These are phyloP conservation scores for Drosophila neocordata DNA, from an alignment of 1,140 invertebrate species.

Conservation along the genomic window DNA sequence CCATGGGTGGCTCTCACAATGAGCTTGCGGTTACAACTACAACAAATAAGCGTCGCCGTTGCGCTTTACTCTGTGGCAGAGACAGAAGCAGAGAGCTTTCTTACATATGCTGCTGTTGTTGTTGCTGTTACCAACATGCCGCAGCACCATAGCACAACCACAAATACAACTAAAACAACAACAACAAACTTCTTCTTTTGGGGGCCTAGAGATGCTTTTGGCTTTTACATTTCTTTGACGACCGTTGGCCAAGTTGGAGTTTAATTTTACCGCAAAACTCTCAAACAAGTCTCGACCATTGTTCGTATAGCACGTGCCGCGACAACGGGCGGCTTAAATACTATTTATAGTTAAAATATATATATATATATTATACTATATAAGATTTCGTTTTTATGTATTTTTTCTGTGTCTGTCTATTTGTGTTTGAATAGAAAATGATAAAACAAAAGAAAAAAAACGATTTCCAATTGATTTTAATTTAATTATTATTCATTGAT, in stretches of 20 bases:
- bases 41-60: not conserved
- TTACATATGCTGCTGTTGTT: not conserved
- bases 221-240: constrained; percentile 73
- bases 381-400: not conserved
- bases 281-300: constrained; percentile 76
- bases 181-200: constrained; percentile 47
- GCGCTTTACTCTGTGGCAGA: not conserved
- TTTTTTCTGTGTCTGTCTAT: not conserved
- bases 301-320: constrained; percentile 72
- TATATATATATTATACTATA: not conserved
- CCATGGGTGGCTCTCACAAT: constrained; percentile 2
- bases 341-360: constrained; percentile 3
- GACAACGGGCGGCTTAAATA: constrained; percentile 15
- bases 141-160: not conserved
- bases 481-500: not conserved
- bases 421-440: not conserved
- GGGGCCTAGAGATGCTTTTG: constrained; percentile 39
- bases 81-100: constrained; percentile 2
- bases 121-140: constrained; percentile 12
- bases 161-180: not conserved
- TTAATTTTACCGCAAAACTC: constrained; percentile 18
- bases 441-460: not conserved
- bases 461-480: constrained; percentile 1
- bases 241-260: constrained; percentile 57
- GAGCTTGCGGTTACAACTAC: constrained; percentile 3